Conservation (phyloP, 2,113 vertebrate species). For the Ochotona princeps region DNA sequence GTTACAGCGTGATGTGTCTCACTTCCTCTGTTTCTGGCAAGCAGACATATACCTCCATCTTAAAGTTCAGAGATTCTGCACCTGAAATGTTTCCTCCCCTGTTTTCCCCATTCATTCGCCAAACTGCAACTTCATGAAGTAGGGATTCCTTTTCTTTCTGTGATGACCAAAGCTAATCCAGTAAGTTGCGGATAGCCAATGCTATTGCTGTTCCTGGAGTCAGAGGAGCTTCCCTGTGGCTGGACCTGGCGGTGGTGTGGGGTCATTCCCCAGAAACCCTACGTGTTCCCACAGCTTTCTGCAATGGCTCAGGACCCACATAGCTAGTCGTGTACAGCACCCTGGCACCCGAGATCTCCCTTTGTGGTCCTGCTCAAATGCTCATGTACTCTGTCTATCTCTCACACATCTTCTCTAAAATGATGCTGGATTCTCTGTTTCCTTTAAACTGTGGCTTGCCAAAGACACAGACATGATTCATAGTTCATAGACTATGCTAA, state of each 20-base stretch:
- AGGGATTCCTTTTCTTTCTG: not conserved
- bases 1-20: not conserved
- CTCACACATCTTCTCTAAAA: too few relatives aligned
- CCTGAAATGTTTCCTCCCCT: not conserved
- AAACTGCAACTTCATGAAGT: not conserved
- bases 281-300: too few relatives aligned
- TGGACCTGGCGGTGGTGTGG: not conserved
- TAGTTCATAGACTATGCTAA: not conserved
- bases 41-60: not conserved
- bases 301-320: too few relatives aligned
- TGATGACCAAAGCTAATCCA: not conserved
- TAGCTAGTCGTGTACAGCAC: accelerated
- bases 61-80: not conserved
- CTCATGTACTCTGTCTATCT: too few relatives aligned
- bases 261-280: too few relatives aligned
- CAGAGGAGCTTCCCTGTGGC: not conserved
- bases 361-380: too few relatives aligned
- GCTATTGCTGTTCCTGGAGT: not conserved
- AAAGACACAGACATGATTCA: not conserved
- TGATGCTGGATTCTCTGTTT: not conserved
- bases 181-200: not conserved
- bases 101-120: accelerated
- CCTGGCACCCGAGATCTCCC: not conserved
- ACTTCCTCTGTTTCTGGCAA: not conserved
- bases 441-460: not conserved